These are phyloP conservation scores for Epinotia bilunana DNA, from an alignment of 2,888 invertebrate genomes.

Conservation along the genomic window DNA sequence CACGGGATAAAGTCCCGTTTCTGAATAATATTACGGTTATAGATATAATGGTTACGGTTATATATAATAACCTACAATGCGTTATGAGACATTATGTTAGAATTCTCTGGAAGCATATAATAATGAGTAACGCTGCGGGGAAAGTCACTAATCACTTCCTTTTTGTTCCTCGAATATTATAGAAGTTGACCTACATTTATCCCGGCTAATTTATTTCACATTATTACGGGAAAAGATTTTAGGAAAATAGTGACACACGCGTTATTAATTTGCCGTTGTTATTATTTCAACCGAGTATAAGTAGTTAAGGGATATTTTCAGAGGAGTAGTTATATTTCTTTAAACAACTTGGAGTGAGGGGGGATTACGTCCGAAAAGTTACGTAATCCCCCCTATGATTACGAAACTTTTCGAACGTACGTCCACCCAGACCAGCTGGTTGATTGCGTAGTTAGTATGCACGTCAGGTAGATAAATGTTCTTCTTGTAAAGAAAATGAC, in stretches of 20 bases:
- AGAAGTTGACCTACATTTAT: slow-evolving; percentile 41
- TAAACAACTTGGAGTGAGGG: too few relatives aligned
- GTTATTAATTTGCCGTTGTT: neutral
- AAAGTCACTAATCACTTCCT: slow-evolving; percentile 37
- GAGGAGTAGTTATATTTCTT: neutral
- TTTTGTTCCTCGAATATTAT: slow-evolving; percentile 31
- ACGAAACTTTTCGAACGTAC: too few relatives aligned
- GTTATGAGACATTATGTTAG: neutral
- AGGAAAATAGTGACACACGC: neutral
- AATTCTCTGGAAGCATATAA: slow-evolving; percentile 15
- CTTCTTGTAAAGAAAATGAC: too few relatives aligned
- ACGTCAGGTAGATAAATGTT: too few relatives aligned
- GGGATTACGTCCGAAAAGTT: too few relatives aligned
- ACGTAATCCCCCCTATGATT: too few relatives aligned
- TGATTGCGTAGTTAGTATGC: neutral
- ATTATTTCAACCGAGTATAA: neutral
- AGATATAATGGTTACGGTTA: neutral
- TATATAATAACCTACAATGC: neutral
- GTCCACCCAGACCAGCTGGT: neutral
- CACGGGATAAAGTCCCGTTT: neutral
- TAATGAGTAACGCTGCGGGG: slow-evolving; percentile 30
- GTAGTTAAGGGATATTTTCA: neutral
- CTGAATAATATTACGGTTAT: neutral
- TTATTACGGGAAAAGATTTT: slow-evolving; percentile 27
- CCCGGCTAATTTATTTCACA: slow-evolving; percentile 34